A percentile compares a stretch with the other conserved stretches of the same genome.
phyloP scores from a whole-genome alignment of 2,113 vertebrate species.

The Pteruthius melanotis region DNA sequence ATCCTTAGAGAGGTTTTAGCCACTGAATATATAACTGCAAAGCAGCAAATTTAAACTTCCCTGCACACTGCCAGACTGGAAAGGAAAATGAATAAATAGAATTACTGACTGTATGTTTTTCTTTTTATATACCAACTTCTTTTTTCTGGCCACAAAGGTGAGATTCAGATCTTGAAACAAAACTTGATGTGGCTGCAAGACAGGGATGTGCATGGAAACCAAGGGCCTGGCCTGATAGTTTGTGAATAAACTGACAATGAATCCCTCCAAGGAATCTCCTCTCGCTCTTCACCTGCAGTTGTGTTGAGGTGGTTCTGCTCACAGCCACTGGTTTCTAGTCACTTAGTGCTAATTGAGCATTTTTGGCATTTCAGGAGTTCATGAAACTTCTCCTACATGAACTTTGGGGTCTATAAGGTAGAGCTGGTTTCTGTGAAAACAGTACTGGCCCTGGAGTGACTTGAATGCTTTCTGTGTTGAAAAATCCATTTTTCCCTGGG shows the following conservation, averaged over 20 bases:
- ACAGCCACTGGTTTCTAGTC: neutral
- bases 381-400: fast-evolving
- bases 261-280: neutral
- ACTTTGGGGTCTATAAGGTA: neutral
- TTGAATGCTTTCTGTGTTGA: neutral
- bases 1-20: neutral
- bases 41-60: neutral
- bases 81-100: neutral
- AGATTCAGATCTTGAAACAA: neutral
- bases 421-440: neutral
- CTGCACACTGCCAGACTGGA: neutral
- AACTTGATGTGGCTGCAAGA: neutral
- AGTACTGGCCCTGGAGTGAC: neutral
- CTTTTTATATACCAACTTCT: neutral
- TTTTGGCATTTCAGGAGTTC: neutral
- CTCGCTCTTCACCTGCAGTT: neutral
- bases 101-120: neutral
- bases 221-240: neutral
- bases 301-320: neutral
- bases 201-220: fast-evolving
- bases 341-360: neutral
- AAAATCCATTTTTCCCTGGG: neutral
- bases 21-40: neutral
- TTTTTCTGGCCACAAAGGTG: neutral
- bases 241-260: neutral